Percentiles rank a stretch among this genome's conserved stretches.
These are phyloP conservation scores for Resseliella maxima DNA, from an alignment of 2,888 invertebrate genomes.

Conservation along the genomic window DNA sequence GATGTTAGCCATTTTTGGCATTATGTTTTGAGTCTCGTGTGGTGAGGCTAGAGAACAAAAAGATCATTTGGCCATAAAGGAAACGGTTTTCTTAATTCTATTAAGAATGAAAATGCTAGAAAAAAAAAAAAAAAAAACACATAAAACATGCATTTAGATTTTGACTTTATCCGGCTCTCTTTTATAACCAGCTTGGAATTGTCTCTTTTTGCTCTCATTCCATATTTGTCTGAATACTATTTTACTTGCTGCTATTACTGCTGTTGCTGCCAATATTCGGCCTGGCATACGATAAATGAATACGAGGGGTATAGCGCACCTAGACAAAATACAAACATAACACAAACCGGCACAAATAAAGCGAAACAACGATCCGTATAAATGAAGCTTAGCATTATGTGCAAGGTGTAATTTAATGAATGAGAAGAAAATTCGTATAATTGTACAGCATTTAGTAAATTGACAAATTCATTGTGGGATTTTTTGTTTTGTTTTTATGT, in stretches of 20 bases:
- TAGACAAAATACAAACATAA: background rate
- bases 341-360: conserved; percentile 5
- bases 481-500: background rate
- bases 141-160: conserved; percentile 50
- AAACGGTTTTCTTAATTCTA: conserved; percentile 55
- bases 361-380: conserved; percentile 15
- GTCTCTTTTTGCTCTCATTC: background rate
- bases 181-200: background rate
- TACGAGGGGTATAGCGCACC: background rate
- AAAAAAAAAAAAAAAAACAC: background rate
- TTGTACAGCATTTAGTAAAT: conserved; percentile 54
- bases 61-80: conserved; percentile 52
- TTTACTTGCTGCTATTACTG: no score
- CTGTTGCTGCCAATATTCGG: no score
- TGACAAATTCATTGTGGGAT: conserved; percentile 55
- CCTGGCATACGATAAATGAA: no score
- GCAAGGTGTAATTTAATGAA: conserved; percentile 55
- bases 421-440: conserved; percentile 56
- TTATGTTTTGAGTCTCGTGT: conserved; percentile 45
- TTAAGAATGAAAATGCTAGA: conserved; percentile 41
- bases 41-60: conserved; percentile 52
- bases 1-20: conserved; percentile 54
- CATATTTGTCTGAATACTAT: no score
- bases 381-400: conserved; percentile 52
- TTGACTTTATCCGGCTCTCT: conserved; percentile 25